Evolutionary conservation across 2,797 vertebrate genomes (phyloP), one percentile per base, ranked within the genome.

Genomic region (Leptatherina wallacei): DNA sequence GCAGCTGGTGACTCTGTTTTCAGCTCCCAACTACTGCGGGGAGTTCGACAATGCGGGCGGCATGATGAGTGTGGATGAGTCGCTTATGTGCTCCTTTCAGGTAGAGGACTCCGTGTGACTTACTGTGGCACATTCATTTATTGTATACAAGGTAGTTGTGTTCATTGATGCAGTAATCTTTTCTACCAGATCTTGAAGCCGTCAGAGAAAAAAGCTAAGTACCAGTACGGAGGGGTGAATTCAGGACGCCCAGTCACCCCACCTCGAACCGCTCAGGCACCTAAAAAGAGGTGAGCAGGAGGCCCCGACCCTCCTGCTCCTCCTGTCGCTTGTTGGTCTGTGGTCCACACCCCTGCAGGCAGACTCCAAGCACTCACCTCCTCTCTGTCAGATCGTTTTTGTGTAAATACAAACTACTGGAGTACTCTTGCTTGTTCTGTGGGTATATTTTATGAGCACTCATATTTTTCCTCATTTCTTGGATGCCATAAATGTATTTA

Each of bases 21-120:
- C 97, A 42, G 96, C 96, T 75, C 96, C 97, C 38, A 98, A 98
- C 93, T 97, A 97, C 75, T 97, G 96, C 75, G 97, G 97, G 30
- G 97, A 98, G 83, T 98, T 98, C 88, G 96, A 98, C 92, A 98
- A 98, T 69, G 97, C 97, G 38, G 97, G 97, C 3, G 97, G 96
- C 81, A 98, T 98, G 97, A 98, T 98, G 97, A 98, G 96, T 29
- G 97, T 98, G 88, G 97, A 98, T 78, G 97, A 98, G 91, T 97
- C 96, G 49, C 93, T 98, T 72, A 98, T 98, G 97, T 98, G 97
- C 90, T 97, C 96, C 56, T 98, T 98, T 88, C 97, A 98, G 97
- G 97, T 98, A 66, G 29, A 49, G 12, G 32, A 51, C n/a, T 12
- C 38, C 16, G 0, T 3, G n/a, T 35, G 24, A 35, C 16, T 61